A percentile compares a stretch with the other conserved stretches of the same genome.
These are phyloP conservation scores for Rhyacophila brunnea DNA, from an alignment of 1,140 invertebrate genomes.

Conservation along the genomic window DNA sequence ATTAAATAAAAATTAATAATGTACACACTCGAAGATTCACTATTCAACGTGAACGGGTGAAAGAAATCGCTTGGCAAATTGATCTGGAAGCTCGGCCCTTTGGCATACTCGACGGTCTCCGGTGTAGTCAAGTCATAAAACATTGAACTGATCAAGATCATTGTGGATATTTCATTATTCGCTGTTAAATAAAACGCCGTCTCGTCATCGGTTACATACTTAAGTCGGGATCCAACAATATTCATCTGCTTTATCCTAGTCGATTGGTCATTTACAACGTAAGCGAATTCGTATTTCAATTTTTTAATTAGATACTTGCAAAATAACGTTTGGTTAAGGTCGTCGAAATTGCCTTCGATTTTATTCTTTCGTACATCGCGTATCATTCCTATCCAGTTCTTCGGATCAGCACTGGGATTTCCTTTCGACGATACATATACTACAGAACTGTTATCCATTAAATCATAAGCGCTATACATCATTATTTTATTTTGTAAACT, in stretches of 20 bases:
- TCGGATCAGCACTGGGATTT: conserved; percentile 49
- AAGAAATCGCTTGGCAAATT: conserved; percentile 69
- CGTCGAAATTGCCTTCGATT: conserved; percentile 28
- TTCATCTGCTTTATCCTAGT: conserved; percentile 42
- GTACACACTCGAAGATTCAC: neutral
- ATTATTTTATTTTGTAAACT: conserved; percentile 51
- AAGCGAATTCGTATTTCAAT: conserved; percentile 45
- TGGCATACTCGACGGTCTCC: conserved; percentile 54
- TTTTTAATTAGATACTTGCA: conserved; percentile 35
- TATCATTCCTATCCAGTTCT: conserved; percentile 59
- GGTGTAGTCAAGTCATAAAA: conserved; percentile 61
- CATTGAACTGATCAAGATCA: conserved; percentile 44
- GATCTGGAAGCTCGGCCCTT: conserved; percentile 60
- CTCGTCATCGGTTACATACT: conserved; percentile 39
- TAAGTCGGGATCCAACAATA: conserved; percentile 43
- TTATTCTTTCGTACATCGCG: conserved; percentile 38
- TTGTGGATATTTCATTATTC: conserved; percentile 37
- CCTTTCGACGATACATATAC: conserved; percentile 60
- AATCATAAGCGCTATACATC: conserved; percentile 39
- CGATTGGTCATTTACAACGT: conserved; percentile 40
- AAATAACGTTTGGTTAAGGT: conserved; percentile 26
- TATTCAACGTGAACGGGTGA: conserved; percentile 59
- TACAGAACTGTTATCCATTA: conserved; percentile 41
- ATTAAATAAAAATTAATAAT: neutral
- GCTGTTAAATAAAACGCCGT: conserved; percentile 43